These are phyloP conservation scores for Babylonia areolata DNA, from an alignment of 1,140 invertebrate species.

Conservation along the genomic window DNA sequence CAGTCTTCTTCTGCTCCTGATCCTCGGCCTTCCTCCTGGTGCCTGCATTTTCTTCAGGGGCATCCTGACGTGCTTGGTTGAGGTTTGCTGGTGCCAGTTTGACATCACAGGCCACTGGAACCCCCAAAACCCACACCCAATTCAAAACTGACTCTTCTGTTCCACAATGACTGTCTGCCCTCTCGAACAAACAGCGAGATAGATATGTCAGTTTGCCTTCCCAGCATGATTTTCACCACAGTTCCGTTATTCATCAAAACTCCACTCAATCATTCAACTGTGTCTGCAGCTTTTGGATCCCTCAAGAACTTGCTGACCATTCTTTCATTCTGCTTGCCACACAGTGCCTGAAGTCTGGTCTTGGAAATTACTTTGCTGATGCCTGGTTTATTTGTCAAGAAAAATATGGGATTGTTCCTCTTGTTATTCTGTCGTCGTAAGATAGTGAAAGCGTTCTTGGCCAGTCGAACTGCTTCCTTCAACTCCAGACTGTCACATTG, in stretches of 20 bases:
- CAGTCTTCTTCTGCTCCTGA: no score
- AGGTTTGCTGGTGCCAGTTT: not conserved
- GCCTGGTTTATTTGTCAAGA: constrained; percentile 43
- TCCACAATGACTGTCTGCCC: constrained; percentile 38
- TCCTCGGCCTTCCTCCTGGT: no score
- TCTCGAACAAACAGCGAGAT: constrained; percentile 44
- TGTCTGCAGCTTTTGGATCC: constrained; percentile 14
- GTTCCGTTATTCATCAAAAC: constrained; percentile 46
- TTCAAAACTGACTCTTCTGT: constrained; percentile 50
- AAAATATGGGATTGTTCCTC: constrained; percentile 51
- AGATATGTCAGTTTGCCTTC: constrained; percentile 31
- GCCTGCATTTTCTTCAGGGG: no score
- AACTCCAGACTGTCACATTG: constrained; percentile 1
- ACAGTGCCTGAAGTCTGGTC: constrained; percentile 30
- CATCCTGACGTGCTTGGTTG: not conserved
- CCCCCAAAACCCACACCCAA: constrained; percentile 54
- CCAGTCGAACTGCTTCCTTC: constrained; percentile 35
- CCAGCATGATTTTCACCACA: constrained; percentile 35
- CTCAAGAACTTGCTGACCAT: constrained; percentile 43
- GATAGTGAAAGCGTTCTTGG: constrained; percentile 42
- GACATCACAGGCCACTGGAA: constrained; percentile 52
- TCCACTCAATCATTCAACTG: constrained; percentile 44
- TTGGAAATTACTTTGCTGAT: constrained; percentile 40
- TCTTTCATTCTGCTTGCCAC: constrained; percentile 9
- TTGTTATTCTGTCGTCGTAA: constrained; percentile 32